These are phyloP conservation scores for Pseudoatta argentina DNA, from an alignment of 1,140 invertebrate genomes.

Conservation along the genomic window DNA sequence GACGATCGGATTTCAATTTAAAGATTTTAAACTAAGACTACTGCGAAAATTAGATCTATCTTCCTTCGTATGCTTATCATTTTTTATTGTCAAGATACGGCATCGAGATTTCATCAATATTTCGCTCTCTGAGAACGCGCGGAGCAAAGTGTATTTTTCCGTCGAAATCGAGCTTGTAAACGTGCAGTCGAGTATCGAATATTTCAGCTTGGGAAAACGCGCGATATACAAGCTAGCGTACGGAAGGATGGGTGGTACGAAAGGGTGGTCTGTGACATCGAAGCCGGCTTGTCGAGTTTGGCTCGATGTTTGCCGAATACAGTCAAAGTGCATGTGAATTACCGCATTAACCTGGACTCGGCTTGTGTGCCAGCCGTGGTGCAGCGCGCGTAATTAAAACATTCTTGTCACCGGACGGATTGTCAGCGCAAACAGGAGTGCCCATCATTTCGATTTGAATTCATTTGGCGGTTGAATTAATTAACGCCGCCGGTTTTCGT, in stretches of 20 bases:
- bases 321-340: slow-evolving; percentile 85
- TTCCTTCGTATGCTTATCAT: background rate
- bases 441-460: slow-evolving; percentile 77
- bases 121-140: slow-evolving; percentile 31
- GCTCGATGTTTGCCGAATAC: slow-evolving; percentile 81
- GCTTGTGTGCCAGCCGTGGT: slow-evolving; percentile 63
- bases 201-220: slow-evolving; percentile 64
- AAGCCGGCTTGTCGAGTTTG: slow-evolving; percentile 80
- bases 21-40: background rate
- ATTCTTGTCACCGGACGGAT: slow-evolving; percentile 77
- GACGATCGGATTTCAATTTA: background rate
- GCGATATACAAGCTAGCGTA: slow-evolving; percentile 56
- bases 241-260: slow-evolving; percentile 27
- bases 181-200: slow-evolving; percentile 61
- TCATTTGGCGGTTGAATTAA: slow-evolving; percentile 70
- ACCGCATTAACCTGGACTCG: slow-evolving; percentile 81
- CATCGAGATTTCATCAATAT: slow-evolving; percentile 28
- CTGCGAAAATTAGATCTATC: background rate
- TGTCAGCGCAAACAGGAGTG: slow-evolving; percentile 70
- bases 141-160: slow-evolving; percentile 43
- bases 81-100: background rate
- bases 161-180: slow-evolving; percentile 33
- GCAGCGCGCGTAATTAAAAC: slow-evolving; percentile 81
- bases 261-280: slow-evolving; percentile 72
- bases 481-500: slow-evolving; percentile 58